phyloP scores from a whole-genome alignment of 2,113 vertebrate genomes.

The Muscicapa adusta region DNA sequence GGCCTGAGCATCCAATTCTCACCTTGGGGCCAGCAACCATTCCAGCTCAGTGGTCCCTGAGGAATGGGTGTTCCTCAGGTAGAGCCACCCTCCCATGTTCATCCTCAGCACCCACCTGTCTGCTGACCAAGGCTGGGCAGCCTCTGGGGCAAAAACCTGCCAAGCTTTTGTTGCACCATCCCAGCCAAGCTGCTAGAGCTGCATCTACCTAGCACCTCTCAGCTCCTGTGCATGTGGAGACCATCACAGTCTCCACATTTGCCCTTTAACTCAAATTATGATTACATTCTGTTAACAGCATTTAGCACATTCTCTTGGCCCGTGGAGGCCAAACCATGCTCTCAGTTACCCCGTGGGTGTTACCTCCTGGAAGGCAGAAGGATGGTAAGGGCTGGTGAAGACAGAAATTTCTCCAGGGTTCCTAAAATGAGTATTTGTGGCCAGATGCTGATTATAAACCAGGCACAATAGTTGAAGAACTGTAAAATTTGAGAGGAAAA shows the following conservation, averaged over 20 bases:
- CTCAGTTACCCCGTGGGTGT: neutral
- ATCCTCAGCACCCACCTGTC: neutral
- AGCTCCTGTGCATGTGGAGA: neutral
- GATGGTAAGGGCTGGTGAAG: slow-evolving; percentile 17
- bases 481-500: neutral
- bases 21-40: neutral
- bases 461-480: neutral
- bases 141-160: neutral
- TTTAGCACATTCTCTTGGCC: slow-evolving; percentile 39
- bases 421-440: slow-evolving; percentile 15
- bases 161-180: neutral
- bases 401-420: slow-evolving; percentile 24
- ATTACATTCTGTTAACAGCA: slow-evolving; percentile 47
- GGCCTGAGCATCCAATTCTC: neutral
- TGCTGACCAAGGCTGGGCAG: neutral
- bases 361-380: slow-evolving; percentile 29
- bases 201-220: neutral
- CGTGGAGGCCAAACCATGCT: neutral
- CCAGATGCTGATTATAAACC: slow-evolving; percentile 4
- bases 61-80: fast-evolving
- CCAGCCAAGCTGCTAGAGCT: neutral
- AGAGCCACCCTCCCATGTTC: fast-evolving
- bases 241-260: neutral
- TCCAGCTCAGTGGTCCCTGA: neutral
- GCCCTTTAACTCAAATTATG: neutral